Percentiles rank a stretch among this genome's conserved stretches.
phyloP scores from a whole-genome alignment of 2,888 invertebrate genomes.

The Physocephala rufipes region DNA sequence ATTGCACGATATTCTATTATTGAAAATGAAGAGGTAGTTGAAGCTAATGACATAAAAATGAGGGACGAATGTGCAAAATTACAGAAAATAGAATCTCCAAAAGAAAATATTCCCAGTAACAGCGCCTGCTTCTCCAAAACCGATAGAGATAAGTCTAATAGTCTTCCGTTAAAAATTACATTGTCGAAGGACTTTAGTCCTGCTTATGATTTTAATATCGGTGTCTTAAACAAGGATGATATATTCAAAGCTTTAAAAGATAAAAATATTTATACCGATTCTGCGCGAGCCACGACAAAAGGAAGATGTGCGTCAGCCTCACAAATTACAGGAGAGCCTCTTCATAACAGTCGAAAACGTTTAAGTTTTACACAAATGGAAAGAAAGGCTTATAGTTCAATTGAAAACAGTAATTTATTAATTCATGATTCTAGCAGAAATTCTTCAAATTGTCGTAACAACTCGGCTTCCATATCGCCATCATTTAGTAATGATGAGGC shows the following conservation, averaged over 20 bases:
- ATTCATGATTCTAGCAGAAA: background rate
- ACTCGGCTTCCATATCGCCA: background rate
- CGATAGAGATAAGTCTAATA: conserved; percentile 33
- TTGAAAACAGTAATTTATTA: background rate
- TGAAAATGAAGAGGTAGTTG: conserved; percentile 23
- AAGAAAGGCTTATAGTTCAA: background rate
- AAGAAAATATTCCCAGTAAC: too few relatives aligned
- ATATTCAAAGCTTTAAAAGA: background rate
- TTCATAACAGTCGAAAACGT: background rate
- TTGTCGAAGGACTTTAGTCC: background rate
- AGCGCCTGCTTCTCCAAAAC: too few relatives aligned
- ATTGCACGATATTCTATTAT: background rate
- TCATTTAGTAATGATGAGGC: background rate
- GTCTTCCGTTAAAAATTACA: conserved; percentile 33
- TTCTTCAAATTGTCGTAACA: background rate
- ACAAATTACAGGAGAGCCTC: too few relatives aligned
- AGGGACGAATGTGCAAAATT: too few relatives aligned
- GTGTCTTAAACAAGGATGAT: background rate
- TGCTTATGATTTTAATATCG: background rate
- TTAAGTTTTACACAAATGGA: conserved; percentile 10
- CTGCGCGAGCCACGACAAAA: too few relatives aligned
- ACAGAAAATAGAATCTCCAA: too few relatives aligned
- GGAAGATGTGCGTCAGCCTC: too few relatives aligned
- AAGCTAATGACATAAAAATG: conserved; percentile 10
- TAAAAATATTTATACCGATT: too few relatives aligned